Conservation (phyloP, 2,888 invertebrate species). For the Tholera decimalis region DNA sequence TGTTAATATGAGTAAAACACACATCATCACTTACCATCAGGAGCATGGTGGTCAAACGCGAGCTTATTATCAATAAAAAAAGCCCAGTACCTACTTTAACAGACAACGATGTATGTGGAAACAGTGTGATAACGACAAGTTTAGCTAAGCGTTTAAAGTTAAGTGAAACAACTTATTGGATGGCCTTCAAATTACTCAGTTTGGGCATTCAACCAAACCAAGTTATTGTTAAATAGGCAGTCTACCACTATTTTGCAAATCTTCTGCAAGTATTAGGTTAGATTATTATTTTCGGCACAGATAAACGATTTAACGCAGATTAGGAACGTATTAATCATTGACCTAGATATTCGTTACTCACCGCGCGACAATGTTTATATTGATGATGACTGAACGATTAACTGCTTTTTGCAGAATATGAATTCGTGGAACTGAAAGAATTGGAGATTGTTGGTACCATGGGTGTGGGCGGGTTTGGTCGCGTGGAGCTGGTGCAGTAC, state of each 20-base stretch:
- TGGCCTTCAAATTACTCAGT: no score
- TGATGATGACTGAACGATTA: not conserved
- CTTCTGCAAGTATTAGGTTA: not conserved
- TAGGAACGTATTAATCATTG: conserved; percentile 36
- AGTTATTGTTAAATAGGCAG: not conserved
- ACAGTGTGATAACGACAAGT: no score
- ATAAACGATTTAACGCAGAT: conserved; percentile 38
- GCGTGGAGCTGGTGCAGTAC: conserved; percentile 95
- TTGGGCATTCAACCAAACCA: no score
- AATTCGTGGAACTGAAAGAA: conserved; percentile 94
- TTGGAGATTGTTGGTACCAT: conserved; percentile 96
- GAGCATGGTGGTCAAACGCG: no score
- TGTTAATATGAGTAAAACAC: not conserved
- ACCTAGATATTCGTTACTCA: conserved; percentile 35
- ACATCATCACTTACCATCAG: no score
- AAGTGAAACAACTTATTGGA: no score
- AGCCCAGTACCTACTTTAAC: no score
- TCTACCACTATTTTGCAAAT: not conserved
- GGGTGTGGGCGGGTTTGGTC: conserved; percentile 98
- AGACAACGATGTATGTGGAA: no score
- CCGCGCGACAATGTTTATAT: conserved; percentile 11
- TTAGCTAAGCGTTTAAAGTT: no score
- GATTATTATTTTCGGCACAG: conserved; percentile 22
- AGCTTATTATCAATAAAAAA: no score
- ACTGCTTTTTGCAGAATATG: conserved; percentile 88